Base-by-base conservation (phyloP, 2,888 invertebrate species). In the Diploptera punctata region DNA sequence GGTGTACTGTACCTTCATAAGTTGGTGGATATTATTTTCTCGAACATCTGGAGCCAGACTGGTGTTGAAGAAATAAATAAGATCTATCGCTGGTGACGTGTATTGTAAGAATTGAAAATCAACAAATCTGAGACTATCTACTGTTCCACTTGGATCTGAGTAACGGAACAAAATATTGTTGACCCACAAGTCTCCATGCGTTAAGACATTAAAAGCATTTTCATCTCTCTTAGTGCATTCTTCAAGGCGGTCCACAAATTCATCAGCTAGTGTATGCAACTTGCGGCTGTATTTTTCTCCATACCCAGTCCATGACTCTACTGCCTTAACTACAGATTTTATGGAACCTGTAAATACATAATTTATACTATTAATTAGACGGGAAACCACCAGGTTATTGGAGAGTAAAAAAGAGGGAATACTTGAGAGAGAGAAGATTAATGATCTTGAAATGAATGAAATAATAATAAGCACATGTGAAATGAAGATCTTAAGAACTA, bases 1-100 rank as follows among this genome's bases (percentile, higher is more conserved):
- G n/a, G n/a, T n/a, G n/a, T n/a, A n/a, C n/a, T n/a, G 19, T 26
- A 60, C 60, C 60, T 60, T 29, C n/a, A 60, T 60, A 16, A 60
- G 31, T 31, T 60, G n/a, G 7, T 33, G 31, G 1, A 18, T 60
- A 2, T 60, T 29, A 33, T 29, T 5, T 18, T 7, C 21, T 1
- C 60, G 60, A 10, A 60, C 60, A 16, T 60, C 60, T 5, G n/a
- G n/a, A n/a, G 9, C n/a, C 7, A 24, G 60, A 13, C 60, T 60
- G 4, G 60, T 60, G 18, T 60, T 29, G 29, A 60, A 31, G 33
- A 60, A 60, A 13, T 60, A 60, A 29, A 16, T 3, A 16, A 60
- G 18, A 7, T 60, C 60, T 16, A 60, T 1, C 4, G 31, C 18
- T 31, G 60, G 60, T n/a, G 60, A 60, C 2, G 60, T 18, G 31